These are phyloP conservation scores for Exaiptasia diaphana DNA, from an alignment of 64 coral and sea anemone genomes.

Conservation along the genomic window DNA sequence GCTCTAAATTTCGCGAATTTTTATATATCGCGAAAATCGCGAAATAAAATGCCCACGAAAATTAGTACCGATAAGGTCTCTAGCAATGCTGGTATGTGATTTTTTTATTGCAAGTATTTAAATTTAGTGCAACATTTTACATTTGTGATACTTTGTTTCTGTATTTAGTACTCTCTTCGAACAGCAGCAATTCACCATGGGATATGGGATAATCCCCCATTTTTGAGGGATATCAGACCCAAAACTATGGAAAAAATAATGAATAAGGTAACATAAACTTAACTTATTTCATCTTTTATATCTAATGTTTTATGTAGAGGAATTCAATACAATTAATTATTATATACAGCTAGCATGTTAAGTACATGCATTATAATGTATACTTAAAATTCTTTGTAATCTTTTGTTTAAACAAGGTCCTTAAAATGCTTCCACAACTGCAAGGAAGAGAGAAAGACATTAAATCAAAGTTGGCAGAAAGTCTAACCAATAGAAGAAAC, in stretches of 20 bases:
- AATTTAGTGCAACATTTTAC: too few relatives aligned
- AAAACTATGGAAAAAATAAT: neutral
- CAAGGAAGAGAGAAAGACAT: neutral
- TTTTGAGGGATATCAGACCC: neutral
- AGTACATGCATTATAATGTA: too few relatives aligned
- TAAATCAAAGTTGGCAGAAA: conserved; percentile 19
- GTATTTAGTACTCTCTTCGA: neutral
- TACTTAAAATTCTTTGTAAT: neutral
- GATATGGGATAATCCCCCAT: conserved; percentile 8
- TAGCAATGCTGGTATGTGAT: too few relatives aligned
- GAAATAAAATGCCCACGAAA: too few relatives aligned
- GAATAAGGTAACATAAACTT: neutral
- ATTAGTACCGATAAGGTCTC: too few relatives aligned
- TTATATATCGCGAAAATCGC: too few relatives aligned
- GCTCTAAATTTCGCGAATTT: too few relatives aligned
- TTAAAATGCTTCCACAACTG: conserved; percentile 4
- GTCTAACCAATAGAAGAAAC: conserved; percentile 37
- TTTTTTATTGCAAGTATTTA: too few relatives aligned
- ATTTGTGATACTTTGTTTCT: neutral
- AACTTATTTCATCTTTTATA: neutral
- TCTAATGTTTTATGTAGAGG: too few relatives aligned
- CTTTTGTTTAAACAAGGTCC: neutral
- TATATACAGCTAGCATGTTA: too few relatives aligned
- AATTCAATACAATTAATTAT: too few relatives aligned
- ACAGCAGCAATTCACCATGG: neutral